These are phyloP conservation scores for Labia minor DNA, from an alignment of 2,888 invertebrate species.

Conservation along the genomic window DNA sequence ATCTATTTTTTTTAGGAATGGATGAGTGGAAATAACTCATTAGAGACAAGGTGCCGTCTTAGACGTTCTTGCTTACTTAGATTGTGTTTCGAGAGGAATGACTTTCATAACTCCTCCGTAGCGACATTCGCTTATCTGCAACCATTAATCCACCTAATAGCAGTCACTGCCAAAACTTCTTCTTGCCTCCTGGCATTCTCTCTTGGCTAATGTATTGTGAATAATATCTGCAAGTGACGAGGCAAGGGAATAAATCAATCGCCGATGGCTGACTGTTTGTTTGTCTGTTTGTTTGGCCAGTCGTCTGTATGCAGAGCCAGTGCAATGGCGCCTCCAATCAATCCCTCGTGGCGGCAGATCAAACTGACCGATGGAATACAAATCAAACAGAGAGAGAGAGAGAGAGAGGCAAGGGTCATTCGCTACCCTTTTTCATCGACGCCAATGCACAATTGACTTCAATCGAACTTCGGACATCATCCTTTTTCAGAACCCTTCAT, in stretches of 20 bases:
- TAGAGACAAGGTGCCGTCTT: not conserved
- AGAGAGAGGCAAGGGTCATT: no score
- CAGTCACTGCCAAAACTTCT: not conserved
- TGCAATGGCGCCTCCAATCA: constrained; percentile 13
- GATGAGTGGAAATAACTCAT: not conserved
- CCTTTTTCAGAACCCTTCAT: no score
- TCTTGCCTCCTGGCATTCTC: not conserved
- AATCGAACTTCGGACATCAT: no score
- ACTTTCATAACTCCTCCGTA: not conserved
- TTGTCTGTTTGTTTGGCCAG: not conserved
- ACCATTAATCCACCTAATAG: constrained; percentile 7
- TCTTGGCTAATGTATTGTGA: constrained; percentile 13
- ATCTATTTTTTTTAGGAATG: no score
- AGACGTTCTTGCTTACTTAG: not conserved
- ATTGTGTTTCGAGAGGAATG: constrained; percentile 13
- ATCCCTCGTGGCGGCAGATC: not conserved
- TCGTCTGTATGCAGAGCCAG: not conserved
- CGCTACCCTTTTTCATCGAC: no score
- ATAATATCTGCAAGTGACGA: constrained; percentile 13
- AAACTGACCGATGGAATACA: constrained; percentile 13
- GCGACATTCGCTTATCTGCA: constrained; percentile 6
- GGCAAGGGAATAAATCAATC: not conserved
- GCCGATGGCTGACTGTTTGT: not conserved
- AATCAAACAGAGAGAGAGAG: not conserved
- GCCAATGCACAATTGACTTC: no score